Conservation (phyloP, 2,888 invertebrate genomes). For the Adelognathus sp. region DNA sequence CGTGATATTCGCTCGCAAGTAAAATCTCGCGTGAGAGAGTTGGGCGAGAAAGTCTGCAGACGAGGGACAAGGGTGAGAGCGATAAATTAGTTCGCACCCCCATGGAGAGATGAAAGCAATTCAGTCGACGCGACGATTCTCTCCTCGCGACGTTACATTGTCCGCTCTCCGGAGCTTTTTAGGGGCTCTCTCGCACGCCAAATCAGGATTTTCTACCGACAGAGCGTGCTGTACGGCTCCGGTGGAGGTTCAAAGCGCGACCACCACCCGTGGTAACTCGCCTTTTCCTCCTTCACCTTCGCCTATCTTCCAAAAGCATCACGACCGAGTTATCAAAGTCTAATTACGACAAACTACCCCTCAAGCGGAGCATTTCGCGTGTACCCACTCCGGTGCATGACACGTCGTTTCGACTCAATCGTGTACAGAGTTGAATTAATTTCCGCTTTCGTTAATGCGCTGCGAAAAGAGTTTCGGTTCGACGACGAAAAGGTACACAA, state of each 20-base stretch:
- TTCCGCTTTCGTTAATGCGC: slow-evolving; percentile 16
- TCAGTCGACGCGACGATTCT: background rate
- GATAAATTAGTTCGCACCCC: slow-evolving; percentile 28
- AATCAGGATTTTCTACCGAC: background rate
- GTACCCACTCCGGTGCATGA: background rate
- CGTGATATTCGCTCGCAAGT: slow-evolving; percentile 18
- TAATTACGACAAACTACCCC: slow-evolving; percentile 14
- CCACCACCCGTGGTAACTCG: background rate
- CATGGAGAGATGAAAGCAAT: slow-evolving; percentile 43
- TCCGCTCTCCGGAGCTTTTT: no score
- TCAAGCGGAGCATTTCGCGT: background rate
- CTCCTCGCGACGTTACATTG: background rate
- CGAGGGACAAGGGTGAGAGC: slow-evolving; percentile 20
- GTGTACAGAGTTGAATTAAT: slow-evolving; percentile 15
- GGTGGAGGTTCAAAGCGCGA: background rate
- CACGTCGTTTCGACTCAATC: background rate
- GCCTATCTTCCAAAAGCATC: background rate
- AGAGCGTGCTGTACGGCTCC: background rate
- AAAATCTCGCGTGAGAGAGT: slow-evolving; percentile 11
- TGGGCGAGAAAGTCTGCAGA: slow-evolving; percentile 1
- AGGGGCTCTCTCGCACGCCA: background rate
- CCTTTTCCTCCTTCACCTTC: background rate
- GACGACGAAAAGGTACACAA: no score
- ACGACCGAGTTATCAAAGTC: slow-evolving; percentile 11
- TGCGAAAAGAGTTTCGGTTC: no score